phyloP scores from a whole-genome alignment of 2,797 vertebrate species.

The Dallia pectoralis region DNA sequence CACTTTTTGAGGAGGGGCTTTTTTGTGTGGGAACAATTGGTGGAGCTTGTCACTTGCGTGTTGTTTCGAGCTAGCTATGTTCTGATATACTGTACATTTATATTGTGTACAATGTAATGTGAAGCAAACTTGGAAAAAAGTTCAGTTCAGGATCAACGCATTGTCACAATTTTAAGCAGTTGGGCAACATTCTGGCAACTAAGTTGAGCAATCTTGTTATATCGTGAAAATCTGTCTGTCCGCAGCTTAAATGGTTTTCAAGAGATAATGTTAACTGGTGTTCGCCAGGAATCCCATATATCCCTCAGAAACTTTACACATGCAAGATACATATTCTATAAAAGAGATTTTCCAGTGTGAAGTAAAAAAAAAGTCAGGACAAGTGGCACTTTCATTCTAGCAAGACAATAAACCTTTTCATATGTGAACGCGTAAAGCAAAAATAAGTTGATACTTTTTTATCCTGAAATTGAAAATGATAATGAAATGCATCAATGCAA shows the following conservation, averaged over 20 bases:
- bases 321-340: no score
- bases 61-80: neutral
- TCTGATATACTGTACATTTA: neutral
- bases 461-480: no score
- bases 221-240: neutral
- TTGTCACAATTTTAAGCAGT: neutral
- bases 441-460: no score
- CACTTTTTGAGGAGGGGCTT: constrained; percentile 29
- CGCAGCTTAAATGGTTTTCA: neutral
- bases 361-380: no score
- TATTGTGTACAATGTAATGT: neutral
- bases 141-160: neutral
- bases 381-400: no score
- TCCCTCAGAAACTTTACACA: neutral
- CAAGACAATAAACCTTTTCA: no score
- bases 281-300: neutral
- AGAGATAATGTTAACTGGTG: neutral
- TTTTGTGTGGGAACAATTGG: constrained; percentile 33
- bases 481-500: no score
- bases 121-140: neutral
- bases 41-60: neutral
- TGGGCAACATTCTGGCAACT: neutral
- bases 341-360: no score
- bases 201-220: neutral
- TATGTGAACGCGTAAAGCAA: no score